Percentiles rank a stretch among this genome's conserved stretches.
Conservation (phyloP, 2,888 invertebrate species). For the Atrina japonica region DNA sequence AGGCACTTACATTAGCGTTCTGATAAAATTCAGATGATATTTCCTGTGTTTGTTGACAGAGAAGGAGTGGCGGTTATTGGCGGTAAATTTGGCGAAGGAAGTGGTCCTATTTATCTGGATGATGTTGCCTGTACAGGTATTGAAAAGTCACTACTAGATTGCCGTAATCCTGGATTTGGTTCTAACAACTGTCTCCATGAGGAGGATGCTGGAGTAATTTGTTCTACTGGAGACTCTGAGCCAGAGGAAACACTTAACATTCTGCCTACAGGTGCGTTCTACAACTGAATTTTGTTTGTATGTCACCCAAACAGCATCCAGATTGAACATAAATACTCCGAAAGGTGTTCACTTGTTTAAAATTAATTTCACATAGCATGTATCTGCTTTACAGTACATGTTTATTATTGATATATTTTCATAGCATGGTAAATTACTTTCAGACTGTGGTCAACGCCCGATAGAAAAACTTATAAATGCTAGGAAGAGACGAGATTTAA, state of each 20-base stretch:
- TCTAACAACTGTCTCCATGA: conserved; percentile 57
- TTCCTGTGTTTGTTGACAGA: conserved; percentile 24
- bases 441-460: conserved; percentile 53
- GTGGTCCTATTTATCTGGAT: conserved; percentile 52
- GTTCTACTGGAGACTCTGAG: conserved; percentile 32
- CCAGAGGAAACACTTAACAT: neutral
- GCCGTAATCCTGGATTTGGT: conserved; percentile 51
- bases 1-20: no score
- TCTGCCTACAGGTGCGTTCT: conserved; percentile 3
- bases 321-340: no score
- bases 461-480: conserved; percentile 39
- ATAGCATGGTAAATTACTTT: neutral
- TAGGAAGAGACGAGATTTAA: conserved; percentile 49
- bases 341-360: no score
- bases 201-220: conserved; percentile 67
- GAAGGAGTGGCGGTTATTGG: conserved; percentile 48
- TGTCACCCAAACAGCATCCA: no score
- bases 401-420: no score
- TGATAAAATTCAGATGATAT: neutral
- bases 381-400: no score
- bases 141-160: conserved; percentile 53
- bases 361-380: no score
- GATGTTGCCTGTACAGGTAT: conserved; percentile 64
- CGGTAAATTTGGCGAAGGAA: conserved; percentile 49
- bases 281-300: neutral